Evolutionary conservation across 2,888 invertebrate species (phyloP).

Genomic region (Sminthurides aquaticus): DNA sequence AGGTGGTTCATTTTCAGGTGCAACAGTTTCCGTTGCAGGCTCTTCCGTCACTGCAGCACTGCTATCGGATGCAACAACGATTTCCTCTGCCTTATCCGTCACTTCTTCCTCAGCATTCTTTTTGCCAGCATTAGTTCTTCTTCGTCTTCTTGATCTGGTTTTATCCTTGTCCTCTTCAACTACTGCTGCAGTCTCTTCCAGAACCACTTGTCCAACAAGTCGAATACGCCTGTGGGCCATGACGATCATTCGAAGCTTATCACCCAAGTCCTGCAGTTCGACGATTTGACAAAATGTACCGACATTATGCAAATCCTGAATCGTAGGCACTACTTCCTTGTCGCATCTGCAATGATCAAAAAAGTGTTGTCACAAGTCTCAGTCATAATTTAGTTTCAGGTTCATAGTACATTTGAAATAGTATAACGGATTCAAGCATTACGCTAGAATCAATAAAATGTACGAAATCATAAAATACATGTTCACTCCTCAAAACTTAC

Average conservation of each 20-base stretch:
- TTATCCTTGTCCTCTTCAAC: slow-evolving; percentile 42
- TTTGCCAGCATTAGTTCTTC: slow-evolving; percentile 36
- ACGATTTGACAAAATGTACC: slow-evolving; percentile 98
- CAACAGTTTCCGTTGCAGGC: not conserved
- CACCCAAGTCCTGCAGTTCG: slow-evolving; percentile 91
- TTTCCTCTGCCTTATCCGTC: not conserved
- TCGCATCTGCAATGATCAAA: slow-evolving; percentile 57
- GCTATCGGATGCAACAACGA: not conserved
- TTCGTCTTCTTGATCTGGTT: slow-evolving; percentile 34
- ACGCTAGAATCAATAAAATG: too few relatives aligned
- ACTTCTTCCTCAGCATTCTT: slow-evolving; percentile 20
- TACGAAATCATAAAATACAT: too few relatives aligned
- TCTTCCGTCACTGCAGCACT: slow-evolving; percentile 10
- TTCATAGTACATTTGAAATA: slow-evolving; percentile 1
- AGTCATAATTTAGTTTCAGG: slow-evolving; percentile 12
- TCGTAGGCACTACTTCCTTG: slow-evolving; percentile 69
- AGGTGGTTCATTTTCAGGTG: slow-evolving; percentile 4
- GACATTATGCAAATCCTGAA: slow-evolving; percentile 78
- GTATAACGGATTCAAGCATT: not conserved
- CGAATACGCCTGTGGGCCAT: slow-evolving; percentile 87
- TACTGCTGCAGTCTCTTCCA: slow-evolving; percentile 52
- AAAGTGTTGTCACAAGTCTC: not conserved
- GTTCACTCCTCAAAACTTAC: too few relatives aligned
- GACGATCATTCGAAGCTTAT: slow-evolving; percentile 79
- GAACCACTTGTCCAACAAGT: slow-evolving; percentile 69